Evolutionary conservation across 2,888 invertebrate species (phyloP), one percentile per base, ranked within the genome.

Genomic region (Phortica okadai): DNA sequence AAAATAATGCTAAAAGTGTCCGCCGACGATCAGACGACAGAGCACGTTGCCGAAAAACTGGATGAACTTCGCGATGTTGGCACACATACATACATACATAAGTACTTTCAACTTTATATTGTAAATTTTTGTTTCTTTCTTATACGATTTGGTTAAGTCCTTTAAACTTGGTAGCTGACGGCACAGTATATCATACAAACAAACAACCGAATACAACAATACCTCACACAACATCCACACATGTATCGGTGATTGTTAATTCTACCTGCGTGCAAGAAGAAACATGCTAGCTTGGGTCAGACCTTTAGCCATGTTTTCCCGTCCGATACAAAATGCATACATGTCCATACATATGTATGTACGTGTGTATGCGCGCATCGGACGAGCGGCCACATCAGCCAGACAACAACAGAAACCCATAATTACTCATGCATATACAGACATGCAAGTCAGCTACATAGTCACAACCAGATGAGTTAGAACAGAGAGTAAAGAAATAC

Each of bases 381-480:
- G 72, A 76, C 72, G 1, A 54, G 16, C 25, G 45, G 33, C 67
- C 21, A 42, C n/a, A 21, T 62, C 25, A n/a, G 45, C 16, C 42
- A 50, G 69, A 69, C 69, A 50, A 78, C 76, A 74, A 59, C 73
- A 70, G 42, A 45, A 79, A 80, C 78, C 78, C 76, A 84, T 85
- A 82, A 83, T 84, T 83, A 86, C 79, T 82, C 77, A 82, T 79
- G 80, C 78, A 72, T 75, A 70, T 64, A 50, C 66, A 74, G 66
- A 64, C 73, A 72, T 44, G 56, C 74, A 41, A 41, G 72, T 56
- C 33, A 72, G 58, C 72, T 72, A 50, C 54, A 74, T 73, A 76
- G 70, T 74, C 64, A 62, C 1, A 41, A 33, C 56, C 33, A 50
- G 25, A 58, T 56, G 11, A 73, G 14, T 41, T 16, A 59, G 59